phyloP scores from a whole-genome alignment of 2,888 invertebrate species.

The Ligdia adustata region DNA sequence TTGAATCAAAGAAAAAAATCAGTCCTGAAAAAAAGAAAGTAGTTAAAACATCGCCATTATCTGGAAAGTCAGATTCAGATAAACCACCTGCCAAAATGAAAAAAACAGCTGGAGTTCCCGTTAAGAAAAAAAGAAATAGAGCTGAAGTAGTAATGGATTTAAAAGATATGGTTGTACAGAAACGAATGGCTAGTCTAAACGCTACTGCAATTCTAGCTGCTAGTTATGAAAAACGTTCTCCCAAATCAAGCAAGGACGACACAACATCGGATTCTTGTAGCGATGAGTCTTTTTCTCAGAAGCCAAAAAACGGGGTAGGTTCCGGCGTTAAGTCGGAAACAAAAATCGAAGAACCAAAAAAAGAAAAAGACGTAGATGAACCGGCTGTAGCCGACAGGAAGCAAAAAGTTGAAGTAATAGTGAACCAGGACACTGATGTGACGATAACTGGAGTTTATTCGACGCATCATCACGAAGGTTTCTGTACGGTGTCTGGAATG shows the following conservation, averaged over 20 bases:
- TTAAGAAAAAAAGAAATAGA: slow-evolving; percentile 83
- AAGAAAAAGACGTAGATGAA: slow-evolving; percentile 73
- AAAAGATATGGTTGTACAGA: slow-evolving; percentile 94
- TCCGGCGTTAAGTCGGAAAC: slow-evolving; percentile 83
- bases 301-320: slow-evolving; percentile 79
- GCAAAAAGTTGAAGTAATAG: slow-evolving; percentile 90
- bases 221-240: slow-evolving; percentile 90
- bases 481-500: slow-evolving; percentile 93
- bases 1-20: slow-evolving; percentile 70
- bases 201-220: slow-evolving; percentile 95
- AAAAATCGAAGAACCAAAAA: slow-evolving; percentile 73
- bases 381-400: slow-evolving; percentile 60
- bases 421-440: slow-evolving; percentile 93
- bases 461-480: slow-evolving; percentile 92
- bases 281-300: slow-evolving; percentile 79
- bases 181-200: slow-evolving; percentile 96
- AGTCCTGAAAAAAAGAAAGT: slow-evolving; percentile 72
- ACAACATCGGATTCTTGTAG: slow-evolving; percentile 84
- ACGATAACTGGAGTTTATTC: slow-evolving; percentile 95
- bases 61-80: slow-evolving; percentile 78
- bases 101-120: slow-evolving; percentile 68
- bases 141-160: slow-evolving; percentile 90
- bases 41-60: slow-evolving; percentile 54
- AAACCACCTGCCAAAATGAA: slow-evolving; percentile 76
- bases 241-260: slow-evolving; percentile 83